Conservation (phyloP, 2,797 vertebrate genomes). For the Antennarius maculatus region DNA sequence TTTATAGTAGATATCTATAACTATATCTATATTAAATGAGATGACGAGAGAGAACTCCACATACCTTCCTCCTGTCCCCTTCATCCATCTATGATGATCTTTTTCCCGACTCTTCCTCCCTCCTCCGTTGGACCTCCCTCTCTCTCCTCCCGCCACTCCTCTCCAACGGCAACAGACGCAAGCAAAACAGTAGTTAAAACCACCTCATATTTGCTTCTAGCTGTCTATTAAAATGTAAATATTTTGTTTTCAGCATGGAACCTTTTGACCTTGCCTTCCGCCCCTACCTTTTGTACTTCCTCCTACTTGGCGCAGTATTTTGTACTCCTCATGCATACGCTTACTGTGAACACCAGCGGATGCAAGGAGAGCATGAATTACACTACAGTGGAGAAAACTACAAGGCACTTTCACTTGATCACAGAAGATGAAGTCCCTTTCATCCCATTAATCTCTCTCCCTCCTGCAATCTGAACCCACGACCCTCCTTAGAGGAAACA, state of each 20-base stretch:
- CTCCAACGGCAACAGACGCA: slow-evolving; percentile 48
- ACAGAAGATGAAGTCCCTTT: slow-evolving; percentile 51
- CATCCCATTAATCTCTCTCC: slow-evolving; percentile 50
- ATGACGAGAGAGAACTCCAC: slow-evolving; percentile 64
- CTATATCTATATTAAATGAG: slow-evolving; percentile 61
- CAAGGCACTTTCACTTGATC: slow-evolving; percentile 36
- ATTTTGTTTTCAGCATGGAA: slow-evolving; percentile 43
- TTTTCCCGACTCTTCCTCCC: not conserved
- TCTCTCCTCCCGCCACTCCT: not conserved
- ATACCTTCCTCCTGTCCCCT: slow-evolving; percentile 15
- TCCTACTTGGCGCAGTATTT: slow-evolving; percentile 52
- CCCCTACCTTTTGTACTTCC: slow-evolving; percentile 61
- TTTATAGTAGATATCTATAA: slow-evolving; percentile 70
- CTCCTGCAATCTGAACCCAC: slow-evolving; percentile 52
- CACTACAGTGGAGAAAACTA: slow-evolving; percentile 31
- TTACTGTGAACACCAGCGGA: slow-evolving; percentile 54
- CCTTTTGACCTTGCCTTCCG: slow-evolving; percentile 47
- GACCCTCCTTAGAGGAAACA: slow-evolving; percentile 40
- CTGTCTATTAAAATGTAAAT: slow-evolving; percentile 66
- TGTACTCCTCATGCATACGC: slow-evolving; percentile 35
- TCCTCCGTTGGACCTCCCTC: slow-evolving; percentile 1
- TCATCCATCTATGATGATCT: slow-evolving; percentile 32
- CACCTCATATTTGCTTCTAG: slow-evolving; percentile 73
- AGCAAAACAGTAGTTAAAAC: slow-evolving; percentile 61
- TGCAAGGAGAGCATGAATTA: slow-evolving; percentile 37